These are phyloP conservation scores for Pedionomus torquatus DNA, from an alignment of 2,113 vertebrate species.

Conservation along the genomic window DNA sequence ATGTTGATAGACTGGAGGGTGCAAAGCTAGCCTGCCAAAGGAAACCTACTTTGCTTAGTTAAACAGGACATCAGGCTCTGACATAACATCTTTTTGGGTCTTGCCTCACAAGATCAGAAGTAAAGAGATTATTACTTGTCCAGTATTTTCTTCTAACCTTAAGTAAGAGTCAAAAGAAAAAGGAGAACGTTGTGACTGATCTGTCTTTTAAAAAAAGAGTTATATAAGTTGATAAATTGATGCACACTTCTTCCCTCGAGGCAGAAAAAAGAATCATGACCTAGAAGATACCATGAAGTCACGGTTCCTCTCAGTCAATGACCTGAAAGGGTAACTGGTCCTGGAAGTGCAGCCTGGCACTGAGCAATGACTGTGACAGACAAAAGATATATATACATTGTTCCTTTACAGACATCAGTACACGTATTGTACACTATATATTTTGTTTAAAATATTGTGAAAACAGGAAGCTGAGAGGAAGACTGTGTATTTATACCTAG, in stretches of 20 bases:
- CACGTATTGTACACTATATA: too few species aligned
- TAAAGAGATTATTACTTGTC: background rate
- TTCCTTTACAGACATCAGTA: background rate
- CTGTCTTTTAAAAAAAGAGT: background rate
- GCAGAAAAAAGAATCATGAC: background rate
- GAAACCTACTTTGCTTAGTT: background rate
- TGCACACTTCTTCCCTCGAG: background rate
- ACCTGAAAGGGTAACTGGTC: background rate
- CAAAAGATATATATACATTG: fast-evolving
- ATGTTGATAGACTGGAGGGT: background rate
- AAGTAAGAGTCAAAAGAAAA: background rate
- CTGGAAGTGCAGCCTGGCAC: background rate
- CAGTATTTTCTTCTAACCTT: background rate
- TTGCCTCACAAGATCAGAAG: background rate
- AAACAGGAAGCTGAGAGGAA: background rate
- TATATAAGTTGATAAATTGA: background rate
- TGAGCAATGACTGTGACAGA: background rate
- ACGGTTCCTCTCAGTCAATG: background rate
- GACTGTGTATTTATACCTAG: background rate
- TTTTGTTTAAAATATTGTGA: background rate
- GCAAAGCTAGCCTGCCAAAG: background rate
- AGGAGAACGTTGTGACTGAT: background rate
- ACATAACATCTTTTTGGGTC: background rate
- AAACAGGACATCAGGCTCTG: background rate
- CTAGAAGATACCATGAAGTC: background rate